Evolutionary conservation across 2,797 vertebrate genomes (phyloP).

Genomic region (Anas bahamensis): DNA sequence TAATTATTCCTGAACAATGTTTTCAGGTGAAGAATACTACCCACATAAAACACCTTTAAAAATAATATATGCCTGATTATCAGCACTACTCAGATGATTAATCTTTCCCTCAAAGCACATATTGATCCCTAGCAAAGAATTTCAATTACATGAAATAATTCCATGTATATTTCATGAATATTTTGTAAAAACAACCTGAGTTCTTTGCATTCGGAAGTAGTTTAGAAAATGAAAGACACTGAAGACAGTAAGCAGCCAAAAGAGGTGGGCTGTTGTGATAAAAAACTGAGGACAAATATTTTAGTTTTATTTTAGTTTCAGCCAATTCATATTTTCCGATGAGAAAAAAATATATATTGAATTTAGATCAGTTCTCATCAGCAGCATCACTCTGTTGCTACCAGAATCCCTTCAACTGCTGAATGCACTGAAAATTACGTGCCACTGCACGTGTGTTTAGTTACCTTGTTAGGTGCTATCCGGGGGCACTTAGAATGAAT

Average conservation of each 20-base stretch:
- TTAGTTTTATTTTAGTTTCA: background rate
- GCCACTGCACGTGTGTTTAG: rapidly evolving
- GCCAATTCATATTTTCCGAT: background rate
- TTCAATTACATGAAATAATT: background rate
- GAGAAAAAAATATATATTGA: background rate
- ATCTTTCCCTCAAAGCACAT: background rate
- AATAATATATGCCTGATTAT: background rate
- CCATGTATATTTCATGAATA: background rate
- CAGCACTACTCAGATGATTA: background rate
- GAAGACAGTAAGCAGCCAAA: background rate
- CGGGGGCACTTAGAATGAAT: rapidly evolving
- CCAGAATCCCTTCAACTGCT: background rate
- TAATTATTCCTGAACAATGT: background rate
- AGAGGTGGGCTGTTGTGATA: background rate
- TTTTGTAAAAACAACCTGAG: background rate
- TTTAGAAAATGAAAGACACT: background rate
- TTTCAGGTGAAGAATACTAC: background rate
- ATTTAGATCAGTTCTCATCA: rapidly evolving
- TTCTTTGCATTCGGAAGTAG: background rate
- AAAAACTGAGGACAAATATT: background rate
- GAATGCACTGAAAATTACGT: background rate
- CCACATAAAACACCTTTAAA: background rate
- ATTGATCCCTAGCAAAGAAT: background rate
- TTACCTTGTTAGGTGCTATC: background rate
- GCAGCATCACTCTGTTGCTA: background rate